Evolutionary conservation across 2,888 invertebrate genomes (phyloP).

Genomic region (Torymus aiolomorphi): DNA sequence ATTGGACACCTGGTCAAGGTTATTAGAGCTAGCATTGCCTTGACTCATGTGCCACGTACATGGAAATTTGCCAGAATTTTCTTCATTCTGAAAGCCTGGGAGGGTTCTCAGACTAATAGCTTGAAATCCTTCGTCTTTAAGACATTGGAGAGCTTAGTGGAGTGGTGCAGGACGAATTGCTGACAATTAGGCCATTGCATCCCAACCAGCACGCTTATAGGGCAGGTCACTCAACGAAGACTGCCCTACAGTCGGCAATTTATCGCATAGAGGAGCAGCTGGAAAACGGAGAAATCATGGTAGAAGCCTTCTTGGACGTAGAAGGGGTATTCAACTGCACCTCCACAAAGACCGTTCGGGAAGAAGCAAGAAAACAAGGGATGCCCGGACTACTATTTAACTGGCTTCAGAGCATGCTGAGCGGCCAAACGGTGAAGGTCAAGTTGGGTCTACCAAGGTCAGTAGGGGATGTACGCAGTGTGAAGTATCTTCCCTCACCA

Average conservation of each 20-base stretch:
- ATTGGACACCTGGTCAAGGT: background rate
- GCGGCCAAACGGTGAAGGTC: too few relatives aligned
- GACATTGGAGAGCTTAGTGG: slow-evolving; percentile 58
- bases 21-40: background rate
- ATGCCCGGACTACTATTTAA: too few relatives aligned
- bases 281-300: slow-evolving; percentile 8
- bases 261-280: slow-evolving; percentile 45
- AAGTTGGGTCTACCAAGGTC: too few relatives aligned
- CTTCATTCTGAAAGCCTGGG: slow-evolving; percentile 33
- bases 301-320: slow-evolving; percentile 56
- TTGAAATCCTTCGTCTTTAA: too few relatives aligned
- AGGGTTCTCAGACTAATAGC: too few relatives aligned
- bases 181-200: slow-evolving; percentile 34
- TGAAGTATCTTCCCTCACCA: too few relatives aligned
- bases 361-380: too few relatives aligned
- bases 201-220: slow-evolving; percentile 58
- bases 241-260: slow-evolving; percentile 50
- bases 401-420: too few relatives aligned
- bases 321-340: slow-evolving; percentile 56
- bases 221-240: slow-evolving; percentile 54
- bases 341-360: slow-evolving; percentile 30
- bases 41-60: background rate
- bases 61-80: background rate
- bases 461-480: too few relatives aligned
- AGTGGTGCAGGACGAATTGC: slow-evolving; percentile 52